A percentile compares a stretch with the other conserved stretches of the same genome.
phyloP scores from a whole-genome alignment of 2,888 invertebrate species.

The Ochlodes sylvanus region DNA sequence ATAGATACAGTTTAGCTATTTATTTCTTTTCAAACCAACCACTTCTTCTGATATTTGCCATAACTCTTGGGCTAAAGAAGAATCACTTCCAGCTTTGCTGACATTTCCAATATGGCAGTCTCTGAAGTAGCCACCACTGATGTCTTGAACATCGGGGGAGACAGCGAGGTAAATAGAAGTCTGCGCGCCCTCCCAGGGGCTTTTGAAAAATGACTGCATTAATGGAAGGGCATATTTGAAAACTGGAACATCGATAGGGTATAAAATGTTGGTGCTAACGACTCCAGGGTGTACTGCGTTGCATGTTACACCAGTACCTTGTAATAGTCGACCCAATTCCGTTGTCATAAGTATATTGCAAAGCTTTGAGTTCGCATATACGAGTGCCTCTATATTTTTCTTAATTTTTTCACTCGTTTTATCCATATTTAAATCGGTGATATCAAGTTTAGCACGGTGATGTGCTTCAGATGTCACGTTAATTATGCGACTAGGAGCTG shows the following conservation, averaged over 20 bases:
- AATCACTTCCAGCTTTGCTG: conserved; percentile 73
- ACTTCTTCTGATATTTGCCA: conserved; percentile 87
- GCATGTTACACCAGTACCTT: conserved; percentile 89
- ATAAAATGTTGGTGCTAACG: conserved; percentile 87
- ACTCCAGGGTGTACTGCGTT: conserved; percentile 94
- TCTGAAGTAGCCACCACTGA: conserved; percentile 87
- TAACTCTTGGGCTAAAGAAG: conserved; percentile 81
- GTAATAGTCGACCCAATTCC: conserved; percentile 88
- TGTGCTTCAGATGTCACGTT: conserved; percentile 59
- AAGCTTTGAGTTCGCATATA: conserved; percentile 74
- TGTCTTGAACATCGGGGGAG: conserved; percentile 79
- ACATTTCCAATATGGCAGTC: conserved; percentile 76
- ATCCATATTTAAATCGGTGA: conserved; percentile 47
- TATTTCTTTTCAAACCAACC: conserved; percentile 53
- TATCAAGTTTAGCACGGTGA: conserved; percentile 48
- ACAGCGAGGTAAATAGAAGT: conserved; percentile 84
- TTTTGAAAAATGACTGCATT: conserved; percentile 51
- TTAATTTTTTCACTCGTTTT: conserved; percentile 16
- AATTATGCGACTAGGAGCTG: conserved; percentile 59
- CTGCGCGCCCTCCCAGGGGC: conserved; percentile 68
- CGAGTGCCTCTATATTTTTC: not conserved
- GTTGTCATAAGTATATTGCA: conserved; percentile 82
- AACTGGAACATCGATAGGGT: conserved; percentile 60
- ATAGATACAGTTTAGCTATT: not conserved
- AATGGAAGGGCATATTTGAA: conserved; percentile 67